Percentiles rank a stretch among this genome's conserved stretches.
Conservation (phyloP, 2,888 invertebrate genomes). For the Phragmatobia fuliginosa region DNA sequence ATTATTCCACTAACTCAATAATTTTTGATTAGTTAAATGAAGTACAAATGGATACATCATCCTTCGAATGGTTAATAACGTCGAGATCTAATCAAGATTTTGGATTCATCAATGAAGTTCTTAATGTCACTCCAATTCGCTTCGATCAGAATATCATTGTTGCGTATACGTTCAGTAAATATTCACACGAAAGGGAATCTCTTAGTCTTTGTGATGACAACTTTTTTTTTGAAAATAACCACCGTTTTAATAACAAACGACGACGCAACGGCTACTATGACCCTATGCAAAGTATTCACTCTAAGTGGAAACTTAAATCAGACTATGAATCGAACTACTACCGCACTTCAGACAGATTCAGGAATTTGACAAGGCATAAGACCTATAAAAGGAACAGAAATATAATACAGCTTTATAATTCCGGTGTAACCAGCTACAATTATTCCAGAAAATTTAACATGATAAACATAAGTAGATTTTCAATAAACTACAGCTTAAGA, state of each 20-base stretch:
- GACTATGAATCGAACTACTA: constrained; percentile 70
- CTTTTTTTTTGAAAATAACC: constrained; percentile 61
- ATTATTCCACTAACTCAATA: not conserved
- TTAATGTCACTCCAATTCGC: constrained; percentile 71
- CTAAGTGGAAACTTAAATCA: constrained; percentile 40
- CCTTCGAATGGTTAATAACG: constrained; percentile 75
- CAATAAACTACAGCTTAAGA: constrained; percentile 50
- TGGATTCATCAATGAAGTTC: constrained; percentile 62
- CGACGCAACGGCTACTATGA: constrained; percentile 9
- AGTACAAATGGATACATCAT: constrained; percentile 67
- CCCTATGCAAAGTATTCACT: constrained; percentile 12
- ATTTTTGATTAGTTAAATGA: constrained; percentile 66
- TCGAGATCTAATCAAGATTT: constrained; percentile 66
- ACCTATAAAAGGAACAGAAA: constrained; percentile 58
- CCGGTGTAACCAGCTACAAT: constrained; percentile 67
- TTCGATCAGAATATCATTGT: constrained; percentile 77
- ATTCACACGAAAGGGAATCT: constrained; percentile 15
- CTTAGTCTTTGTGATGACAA: constrained; percentile 65
- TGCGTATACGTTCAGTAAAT: constrained; percentile 55
- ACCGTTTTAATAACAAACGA: constrained; percentile 11
- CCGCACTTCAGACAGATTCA: constrained; percentile 65
- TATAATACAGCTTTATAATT: constrained; percentile 59
- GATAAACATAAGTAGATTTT: constrained; percentile 67
- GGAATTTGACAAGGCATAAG: constrained; percentile 64
- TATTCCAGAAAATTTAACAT: constrained; percentile 68